Evolutionary conservation across 2,113 vertebrate genomes (phyloP), one percentile per base, ranked within the genome.

Genomic region (Pseudolaguvia tuberculata): DNA sequence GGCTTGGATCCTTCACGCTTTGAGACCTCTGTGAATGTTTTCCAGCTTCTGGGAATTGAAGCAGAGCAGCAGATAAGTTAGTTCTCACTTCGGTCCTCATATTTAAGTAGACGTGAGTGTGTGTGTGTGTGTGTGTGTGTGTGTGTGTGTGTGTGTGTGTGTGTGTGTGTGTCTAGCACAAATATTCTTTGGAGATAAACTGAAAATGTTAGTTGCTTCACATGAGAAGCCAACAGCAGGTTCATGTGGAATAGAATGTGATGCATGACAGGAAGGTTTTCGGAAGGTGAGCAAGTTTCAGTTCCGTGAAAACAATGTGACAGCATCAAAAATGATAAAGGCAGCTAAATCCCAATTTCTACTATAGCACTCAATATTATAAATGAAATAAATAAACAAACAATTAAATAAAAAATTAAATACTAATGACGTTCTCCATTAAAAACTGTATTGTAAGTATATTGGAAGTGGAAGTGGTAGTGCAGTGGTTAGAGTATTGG

Each of bases 21-120:
- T 2, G n/a, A 70, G 67, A 70, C 50, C 67, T 67, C 35, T 70
- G 67, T 53, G 29, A 70, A 70, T 53, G 67, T 70, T 20, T 11
- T n/a, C n/a, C 20, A 67, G 63, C 63, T 50, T 66, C 63, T 50
- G 67, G 48, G 67, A 53, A 70, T 53, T 70, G 67, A 70, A 70
- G 67, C 67, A 53, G 50, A 70, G 67, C 67, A 1, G 5, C 27
- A 70, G 67, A 70, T 70, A 52, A 69, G 66, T 69, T 48, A 70
- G 67, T 70, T 45, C 23, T 50, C 45, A 42, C 63, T 50, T 67
- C 45, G 48, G 63, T 66, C 45, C 45, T 48, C 17, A 29, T 12
- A 29, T 27, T 66, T 15, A 39, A 42, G 35, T 18, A n/a, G 8
- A 45, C 18, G 23, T 55, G 31, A 23, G n/a, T 42, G 52, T 57